These are phyloP conservation scores for Passerculus sandwichensis DNA, from an alignment of 2,797 vertebrate genomes.

Conservation along the genomic window DNA sequence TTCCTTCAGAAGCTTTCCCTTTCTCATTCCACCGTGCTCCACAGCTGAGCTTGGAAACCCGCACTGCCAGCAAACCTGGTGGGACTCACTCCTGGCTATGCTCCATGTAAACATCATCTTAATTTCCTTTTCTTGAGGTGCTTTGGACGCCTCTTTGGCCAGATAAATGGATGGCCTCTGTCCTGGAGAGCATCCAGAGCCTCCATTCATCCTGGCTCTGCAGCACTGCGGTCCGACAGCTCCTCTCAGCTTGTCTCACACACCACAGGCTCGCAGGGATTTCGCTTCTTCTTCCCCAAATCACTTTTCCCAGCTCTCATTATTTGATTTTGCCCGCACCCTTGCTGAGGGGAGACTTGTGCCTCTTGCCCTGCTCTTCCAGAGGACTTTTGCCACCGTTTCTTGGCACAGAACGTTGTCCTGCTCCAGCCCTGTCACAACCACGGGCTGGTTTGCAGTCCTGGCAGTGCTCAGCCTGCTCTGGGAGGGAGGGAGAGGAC, in stretches of 20 bases:
- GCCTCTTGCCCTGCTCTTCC: conserved; percentile 28
- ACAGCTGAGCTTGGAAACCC: not conserved
- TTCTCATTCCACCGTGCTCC: conserved; percentile 4
- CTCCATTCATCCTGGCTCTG: not conserved
- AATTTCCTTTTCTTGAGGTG: conserved; percentile 40
- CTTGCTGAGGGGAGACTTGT: not conserved
- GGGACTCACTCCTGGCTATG: not conserved
- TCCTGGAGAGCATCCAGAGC: not conserved
- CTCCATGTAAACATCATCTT: not conserved
- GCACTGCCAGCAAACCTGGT: fast-evolving
- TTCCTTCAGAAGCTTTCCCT: conserved; percentile 34
- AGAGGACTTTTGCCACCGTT: not conserved
- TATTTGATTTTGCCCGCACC: conserved; percentile 10
- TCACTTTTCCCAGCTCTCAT: not conserved
- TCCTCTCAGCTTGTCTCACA: not conserved
- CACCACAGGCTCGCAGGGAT: not conserved
- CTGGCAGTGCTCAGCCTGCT: not conserved
- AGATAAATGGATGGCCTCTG: not conserved
- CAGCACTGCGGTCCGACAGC: not conserved
- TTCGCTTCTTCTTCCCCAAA: conserved; percentile 22
- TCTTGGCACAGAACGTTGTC: not conserved
- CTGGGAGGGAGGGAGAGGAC: conserved; percentile 13
- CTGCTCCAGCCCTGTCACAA: not conserved
- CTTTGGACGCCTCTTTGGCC: not conserved
- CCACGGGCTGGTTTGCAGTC: not conserved